These are phyloP conservation scores for Anagrus nilaparvatae DNA, from an alignment of 1,140 invertebrate species.

Conservation along the genomic window DNA sequence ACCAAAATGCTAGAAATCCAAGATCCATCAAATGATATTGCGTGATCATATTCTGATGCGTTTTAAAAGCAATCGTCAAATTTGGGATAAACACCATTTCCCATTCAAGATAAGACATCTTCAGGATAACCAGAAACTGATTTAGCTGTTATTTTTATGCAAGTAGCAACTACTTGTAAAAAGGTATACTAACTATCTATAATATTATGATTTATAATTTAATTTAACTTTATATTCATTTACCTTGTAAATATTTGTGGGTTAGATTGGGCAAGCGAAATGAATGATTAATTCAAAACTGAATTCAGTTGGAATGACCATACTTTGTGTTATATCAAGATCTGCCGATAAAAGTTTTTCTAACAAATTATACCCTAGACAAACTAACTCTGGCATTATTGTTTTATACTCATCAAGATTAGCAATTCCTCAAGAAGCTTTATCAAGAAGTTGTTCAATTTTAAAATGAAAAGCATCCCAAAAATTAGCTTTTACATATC, in stretches of 20 bases:
- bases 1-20: slow-evolving; percentile 39
- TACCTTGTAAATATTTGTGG: slow-evolving; percentile 38
- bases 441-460: slow-evolving; percentile 33
- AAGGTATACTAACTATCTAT: neutral
- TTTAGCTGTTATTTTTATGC: slow-evolving; percentile 51
- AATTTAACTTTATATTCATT: neutral
- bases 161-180: slow-evolving; percentile 39
- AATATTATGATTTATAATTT: too few relatives aligned
- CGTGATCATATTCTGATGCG: slow-evolving; percentile 32
- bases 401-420: slow-evolving; percentile 27
- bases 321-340: slow-evolving; percentile 42
- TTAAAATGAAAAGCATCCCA: slow-evolving; percentile 39
- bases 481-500: slow-evolving; percentile 32
- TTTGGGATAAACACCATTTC: slow-evolving; percentile 33
- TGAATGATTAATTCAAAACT: slow-evolving; percentile 55
- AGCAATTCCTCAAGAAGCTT: slow-evolving; percentile 31
- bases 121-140: slow-evolving; percentile 50
- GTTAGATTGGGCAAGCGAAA: slow-evolving; percentile 49
- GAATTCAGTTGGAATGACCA: slow-evolving; percentile 54
- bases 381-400: slow-evolving; percentile 30
- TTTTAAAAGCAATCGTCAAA: slow-evolving; percentile 39
- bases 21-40: slow-evolving; percentile 38
- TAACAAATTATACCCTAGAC: slow-evolving; percentile 27
- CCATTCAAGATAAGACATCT: slow-evolving; percentile 48
- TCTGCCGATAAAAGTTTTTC: slow-evolving; percentile 34